Percentiles rank a stretch among this genome's conserved stretches.
phyloP scores from a whole-genome alignment of 2,113 vertebrate genomes.

The Mastomys natalensis region DNA sequence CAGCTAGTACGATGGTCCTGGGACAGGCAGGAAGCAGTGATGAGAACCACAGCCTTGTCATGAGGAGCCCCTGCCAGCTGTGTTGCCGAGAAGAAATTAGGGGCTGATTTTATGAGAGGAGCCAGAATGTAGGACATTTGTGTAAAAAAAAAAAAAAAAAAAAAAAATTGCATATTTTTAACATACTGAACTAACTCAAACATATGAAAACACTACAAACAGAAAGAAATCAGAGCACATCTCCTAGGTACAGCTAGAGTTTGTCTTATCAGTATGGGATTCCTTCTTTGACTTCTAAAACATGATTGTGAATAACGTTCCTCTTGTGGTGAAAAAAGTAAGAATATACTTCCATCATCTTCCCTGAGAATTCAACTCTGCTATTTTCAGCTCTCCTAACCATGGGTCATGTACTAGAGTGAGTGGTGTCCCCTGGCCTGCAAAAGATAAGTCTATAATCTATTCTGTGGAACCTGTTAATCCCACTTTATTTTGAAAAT shows the following conservation, averaged over 20 bases:
- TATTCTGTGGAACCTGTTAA: background rate
- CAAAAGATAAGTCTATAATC: background rate
- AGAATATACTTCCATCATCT: background rate
- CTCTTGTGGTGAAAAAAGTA: background rate
- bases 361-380: background rate
- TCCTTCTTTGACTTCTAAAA: background rate
- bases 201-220: background rate
- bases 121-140: background rate
- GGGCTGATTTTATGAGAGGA: conserved; percentile 13
- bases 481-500: conserved; percentile 1
- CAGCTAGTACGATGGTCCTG: background rate
- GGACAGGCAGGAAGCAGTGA: background rate
- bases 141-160: conserved; percentile 30
- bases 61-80: background rate
- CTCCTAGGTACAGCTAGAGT: background rate
- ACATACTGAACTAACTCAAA: background rate
- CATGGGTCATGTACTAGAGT: background rate
- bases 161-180: background rate
- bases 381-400: background rate
- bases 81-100: background rate
- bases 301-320: background rate
- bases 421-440: background rate
- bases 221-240: background rate
- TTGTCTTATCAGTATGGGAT: background rate
- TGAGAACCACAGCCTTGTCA: background rate